These are phyloP conservation scores for Onchidella celtica DNA, from an alignment of 2,888 invertebrate genomes.

Conservation along the genomic window DNA sequence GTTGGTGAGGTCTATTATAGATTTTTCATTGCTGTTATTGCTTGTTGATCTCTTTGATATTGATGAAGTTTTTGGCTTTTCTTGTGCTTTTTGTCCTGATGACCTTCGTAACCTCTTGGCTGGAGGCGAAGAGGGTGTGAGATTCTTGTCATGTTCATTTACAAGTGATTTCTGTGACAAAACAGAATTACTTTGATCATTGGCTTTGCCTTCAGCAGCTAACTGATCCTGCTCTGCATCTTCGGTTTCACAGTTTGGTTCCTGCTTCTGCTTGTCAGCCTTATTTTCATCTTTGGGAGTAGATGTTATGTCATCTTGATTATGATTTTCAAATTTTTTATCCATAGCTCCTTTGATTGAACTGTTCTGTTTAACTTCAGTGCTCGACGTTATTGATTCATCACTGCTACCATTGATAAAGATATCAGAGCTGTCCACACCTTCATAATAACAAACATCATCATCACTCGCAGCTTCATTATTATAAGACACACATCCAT, in stretches of 20 bases:
- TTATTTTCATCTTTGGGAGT: neutral
- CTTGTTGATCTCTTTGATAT: neutral
- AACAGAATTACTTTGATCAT: neutral
- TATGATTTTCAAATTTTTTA: neutral
- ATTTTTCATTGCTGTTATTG: neutral
- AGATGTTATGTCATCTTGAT: neutral
- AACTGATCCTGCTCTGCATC: too few relatives aligned
- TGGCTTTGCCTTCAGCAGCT: neutral
- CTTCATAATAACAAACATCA: constrained; percentile 45
- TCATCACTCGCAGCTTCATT: constrained; percentile 41
- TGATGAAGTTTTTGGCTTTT: constrained; percentile 23
- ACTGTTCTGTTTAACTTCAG: constrained; percentile 15
- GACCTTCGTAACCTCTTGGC: constrained; percentile 31
- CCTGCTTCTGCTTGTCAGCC: neutral
- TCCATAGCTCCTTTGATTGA: neutral
- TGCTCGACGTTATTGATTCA: constrained; percentile 39
- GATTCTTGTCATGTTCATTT: neutral
- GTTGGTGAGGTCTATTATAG: constrained; percentile 16
- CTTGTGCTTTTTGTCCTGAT: constrained; percentile 34
- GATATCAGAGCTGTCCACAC: constrained; percentile 49
- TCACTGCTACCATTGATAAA: constrained; percentile 47
- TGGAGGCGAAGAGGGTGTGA: constrained; percentile 18
- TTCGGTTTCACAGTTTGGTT: neutral
- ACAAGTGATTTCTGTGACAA: neutral
- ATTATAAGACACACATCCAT: constrained; percentile 32